Evolutionary conservation across 2,113 vertebrate genomes (phyloP).

Genomic region (Mesembrinibis cayennensis): DNA sequence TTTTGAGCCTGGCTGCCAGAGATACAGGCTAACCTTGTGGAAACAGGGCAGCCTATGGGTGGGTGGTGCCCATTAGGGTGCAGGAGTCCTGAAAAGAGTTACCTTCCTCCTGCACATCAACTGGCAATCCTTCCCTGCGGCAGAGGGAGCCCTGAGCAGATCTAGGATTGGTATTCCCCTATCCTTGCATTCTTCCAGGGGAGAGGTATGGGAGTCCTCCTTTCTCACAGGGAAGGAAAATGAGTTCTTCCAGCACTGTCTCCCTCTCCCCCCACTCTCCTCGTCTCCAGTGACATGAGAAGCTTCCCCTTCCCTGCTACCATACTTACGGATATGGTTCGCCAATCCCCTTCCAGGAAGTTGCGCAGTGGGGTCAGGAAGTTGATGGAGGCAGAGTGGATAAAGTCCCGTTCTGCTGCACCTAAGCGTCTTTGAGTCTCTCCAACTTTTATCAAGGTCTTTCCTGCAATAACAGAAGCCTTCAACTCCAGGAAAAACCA

Average conservation of each 20-base stretch:
- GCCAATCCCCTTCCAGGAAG: constrained; percentile 98
- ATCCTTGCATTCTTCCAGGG: background rate
- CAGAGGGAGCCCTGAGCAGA: background rate
- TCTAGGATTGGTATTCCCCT: background rate
- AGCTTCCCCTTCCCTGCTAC: background rate
- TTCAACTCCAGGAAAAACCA: background rate
- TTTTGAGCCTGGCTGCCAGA: background rate
- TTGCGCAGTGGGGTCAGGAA: constrained; percentile 95
- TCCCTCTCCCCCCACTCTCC: background rate
- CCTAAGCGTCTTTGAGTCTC: constrained; percentile 90
- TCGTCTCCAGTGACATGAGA: accelerated
- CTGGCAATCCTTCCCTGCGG: background rate
- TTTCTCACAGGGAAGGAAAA: background rate
- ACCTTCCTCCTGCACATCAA: background rate
- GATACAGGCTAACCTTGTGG: background rate
- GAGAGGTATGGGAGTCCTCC: background rate
- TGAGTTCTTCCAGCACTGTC: background rate
- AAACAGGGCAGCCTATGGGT: background rate
- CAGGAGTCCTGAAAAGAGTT: background rate
- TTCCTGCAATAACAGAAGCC: constrained; percentile 72
- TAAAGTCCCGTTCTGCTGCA: constrained; percentile 88
- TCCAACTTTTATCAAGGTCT: constrained; percentile 90
- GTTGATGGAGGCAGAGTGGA: constrained; percentile 84
- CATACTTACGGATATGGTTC: constrained; percentile 88
- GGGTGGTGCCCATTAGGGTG: background rate